Evolutionary conservation across 2,888 invertebrate species (phyloP).

Genomic region (Habrosyne pyritoides): DNA sequence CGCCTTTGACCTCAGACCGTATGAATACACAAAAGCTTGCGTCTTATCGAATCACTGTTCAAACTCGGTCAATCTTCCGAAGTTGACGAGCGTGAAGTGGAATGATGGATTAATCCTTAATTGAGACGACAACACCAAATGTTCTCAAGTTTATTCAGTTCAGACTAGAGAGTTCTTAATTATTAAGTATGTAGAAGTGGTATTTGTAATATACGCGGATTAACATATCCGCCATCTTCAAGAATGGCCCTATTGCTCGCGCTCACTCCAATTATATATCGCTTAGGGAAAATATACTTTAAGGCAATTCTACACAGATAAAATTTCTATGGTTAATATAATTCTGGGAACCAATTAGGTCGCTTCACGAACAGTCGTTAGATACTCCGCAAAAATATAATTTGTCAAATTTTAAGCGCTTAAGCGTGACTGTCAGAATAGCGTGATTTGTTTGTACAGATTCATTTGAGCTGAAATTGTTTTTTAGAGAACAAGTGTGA

Average conservation of each 20-base stretch:
- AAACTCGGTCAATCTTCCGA: slow-evolving; percentile 19
- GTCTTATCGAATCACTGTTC: slow-evolving; percentile 1
- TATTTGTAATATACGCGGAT: too few species aligned
- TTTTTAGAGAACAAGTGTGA: background rate
- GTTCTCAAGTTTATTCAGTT: slow-evolving; percentile 39
- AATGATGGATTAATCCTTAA: slow-evolving; percentile 49
- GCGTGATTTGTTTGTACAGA: background rate
- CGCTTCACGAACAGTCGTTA: slow-evolving; percentile 1
- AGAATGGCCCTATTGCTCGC: too few species aligned
- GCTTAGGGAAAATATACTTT: too few species aligned
- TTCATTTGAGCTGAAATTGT: background rate
- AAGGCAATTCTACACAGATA: background rate
- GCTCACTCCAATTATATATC: too few species aligned
- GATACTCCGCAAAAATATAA: background rate
- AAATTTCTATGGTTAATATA: background rate
- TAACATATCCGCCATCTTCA: too few species aligned
- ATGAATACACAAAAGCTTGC: background rate
- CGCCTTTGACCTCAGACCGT: too few species aligned
- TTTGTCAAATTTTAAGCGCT: slow-evolving; percentile 3
- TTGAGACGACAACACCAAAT: slow-evolving; percentile 49
- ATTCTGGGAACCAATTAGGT: background rate
- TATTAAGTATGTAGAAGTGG: slow-evolving; percentile 4
- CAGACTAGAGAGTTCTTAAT: slow-evolving; percentile 19
- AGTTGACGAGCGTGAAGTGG: slow-evolving; percentile 22
- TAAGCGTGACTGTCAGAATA: background rate